Base-by-base conservation (phyloP, 1,140 invertebrate genomes). In the Drosophila orosa region DNA sequence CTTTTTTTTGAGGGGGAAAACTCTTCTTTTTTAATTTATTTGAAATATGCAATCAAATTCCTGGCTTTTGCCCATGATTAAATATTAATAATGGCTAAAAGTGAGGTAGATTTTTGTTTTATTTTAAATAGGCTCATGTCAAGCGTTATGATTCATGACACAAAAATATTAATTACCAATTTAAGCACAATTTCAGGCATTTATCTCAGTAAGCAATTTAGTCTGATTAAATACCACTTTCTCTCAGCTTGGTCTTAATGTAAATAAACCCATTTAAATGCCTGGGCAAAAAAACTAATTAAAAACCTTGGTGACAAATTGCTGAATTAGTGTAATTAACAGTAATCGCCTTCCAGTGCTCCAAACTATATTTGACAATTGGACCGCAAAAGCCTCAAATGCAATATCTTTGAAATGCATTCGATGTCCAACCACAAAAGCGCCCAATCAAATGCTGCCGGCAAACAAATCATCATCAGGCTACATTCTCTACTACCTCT, bases 391-490 rank as follows among this genome's bases (percentile, higher is more conserved):
- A 66, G 45, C 61, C 65, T 35, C 61, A 35, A 35, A 42, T 27
- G 60, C 27, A 35, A 66, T 68, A 54, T 68, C 65, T 39, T 44
- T 48, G 61, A 31, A 66, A 44, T 44, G 29, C 29, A 68, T 52
- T 37, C 45, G 13, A 66, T 27, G 65, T 27, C 25, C 40, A 33
- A 68, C 65, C 65, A 66, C 61, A 68, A 54, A 68, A 37, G 45
- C 61, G 29, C 42, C 65, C 60, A 66, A 52, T 68, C 45, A 33
- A 61, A 35, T 61, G 45, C 58, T 52, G 29, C 31, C 31, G 48
- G 65, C 61, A 54, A 68, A 66, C 61, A 68, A 68, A 68, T 66
- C 61, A 68, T 54, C 29, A 35, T 42, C 60, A 44, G 55, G 25
- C 29, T 19, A n/a, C 5, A n/a, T 33, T 12, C 31, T 12, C 31